Evolutionary conservation across 2,888 invertebrate genomes (phyloP).

Genomic region (Temnothorax ravouxi): DNA sequence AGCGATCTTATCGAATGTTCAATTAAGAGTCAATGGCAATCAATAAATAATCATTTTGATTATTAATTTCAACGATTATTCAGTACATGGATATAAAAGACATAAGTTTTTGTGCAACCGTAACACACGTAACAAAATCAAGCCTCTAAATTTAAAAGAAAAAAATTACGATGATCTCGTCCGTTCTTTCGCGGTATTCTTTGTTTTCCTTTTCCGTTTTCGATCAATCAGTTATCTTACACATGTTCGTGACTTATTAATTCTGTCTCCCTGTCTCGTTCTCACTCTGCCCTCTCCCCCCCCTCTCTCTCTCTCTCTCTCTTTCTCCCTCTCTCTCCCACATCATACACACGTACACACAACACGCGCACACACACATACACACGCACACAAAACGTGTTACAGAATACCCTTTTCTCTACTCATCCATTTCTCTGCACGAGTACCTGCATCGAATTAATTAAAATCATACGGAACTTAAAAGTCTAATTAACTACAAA

Average conservation of each 20-base stretch:
- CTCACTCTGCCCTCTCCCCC: constrained; percentile 31
- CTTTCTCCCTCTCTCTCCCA: neutral
- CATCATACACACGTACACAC: neutral
- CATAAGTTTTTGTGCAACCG: constrained; percentile 20
- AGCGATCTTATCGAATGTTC: constrained; percentile 4
- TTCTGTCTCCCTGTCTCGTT: constrained; percentile 33
- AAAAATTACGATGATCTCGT: constrained; percentile 27
- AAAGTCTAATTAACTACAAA: constrained; percentile 74
- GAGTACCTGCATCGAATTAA: constrained; percentile 49
- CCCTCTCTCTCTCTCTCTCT: neutral
- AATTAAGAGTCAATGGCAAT: constrained; percentile 29
- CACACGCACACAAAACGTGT: constrained; percentile 9
- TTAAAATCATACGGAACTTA: constrained; percentile 45
- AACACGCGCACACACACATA: neutral
- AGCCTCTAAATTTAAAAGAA: constrained; percentile 16
- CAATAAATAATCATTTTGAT: constrained; percentile 35
- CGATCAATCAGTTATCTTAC: constrained; percentile 44
- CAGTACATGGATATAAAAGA: constrained; percentile 28
- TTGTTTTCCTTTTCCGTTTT: constrained; percentile 56
- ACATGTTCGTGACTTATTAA: constrained; percentile 13
- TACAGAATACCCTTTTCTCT: constrained; percentile 22
- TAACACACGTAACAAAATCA: constrained; percentile 19
- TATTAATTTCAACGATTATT: constrained; percentile 6
- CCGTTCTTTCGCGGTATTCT: constrained; percentile 26
- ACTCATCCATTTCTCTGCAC: constrained; percentile 22